Percentiles rank a stretch among this genome's conserved stretches.
phyloP scores from a whole-genome alignment of 2,797 vertebrate genomes.

The Notolepis coatsorum region DNA sequence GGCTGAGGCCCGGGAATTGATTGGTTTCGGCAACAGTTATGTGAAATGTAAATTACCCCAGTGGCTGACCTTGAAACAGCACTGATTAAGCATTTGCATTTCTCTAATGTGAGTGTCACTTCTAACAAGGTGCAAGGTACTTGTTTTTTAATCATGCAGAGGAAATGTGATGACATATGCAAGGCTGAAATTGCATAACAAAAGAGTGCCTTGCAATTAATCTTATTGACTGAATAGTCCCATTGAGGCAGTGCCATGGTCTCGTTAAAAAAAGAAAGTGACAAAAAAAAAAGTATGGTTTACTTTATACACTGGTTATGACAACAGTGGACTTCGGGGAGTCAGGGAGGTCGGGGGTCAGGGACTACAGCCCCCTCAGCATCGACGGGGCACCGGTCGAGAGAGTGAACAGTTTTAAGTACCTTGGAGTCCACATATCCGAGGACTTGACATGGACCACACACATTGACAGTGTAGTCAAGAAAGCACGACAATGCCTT shows the following conservation, averaged over 20 bases:
- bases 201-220: constrained; percentile 16
- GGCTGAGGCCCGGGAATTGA: constrained; percentile 50
- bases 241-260: not conserved
- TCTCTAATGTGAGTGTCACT: constrained; percentile 35
- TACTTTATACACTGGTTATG: no score
- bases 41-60: constrained; percentile 56
- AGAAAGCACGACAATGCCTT: no score
- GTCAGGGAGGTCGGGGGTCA: no score
- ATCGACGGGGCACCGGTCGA: no score
- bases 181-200: constrained; percentile 25
- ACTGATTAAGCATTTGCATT: constrained; percentile 61
- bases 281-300: not conserved
- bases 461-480: no score
- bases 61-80: constrained; percentile 58
- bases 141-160: constrained; percentile 40
- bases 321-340: no score
- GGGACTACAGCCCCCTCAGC: no score
- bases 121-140: constrained; percentile 16
- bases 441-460: no score
- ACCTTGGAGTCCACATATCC: no score
- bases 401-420: no score
- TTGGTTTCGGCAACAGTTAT: constrained; percentile 65
- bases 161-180: constrained; percentile 25
- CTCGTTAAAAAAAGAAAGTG: not conserved
- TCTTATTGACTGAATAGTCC: constrained; percentile 20